phyloP scores from a whole-genome alignment of 2,888 invertebrate genomes.

The Conomelus anceps region DNA sequence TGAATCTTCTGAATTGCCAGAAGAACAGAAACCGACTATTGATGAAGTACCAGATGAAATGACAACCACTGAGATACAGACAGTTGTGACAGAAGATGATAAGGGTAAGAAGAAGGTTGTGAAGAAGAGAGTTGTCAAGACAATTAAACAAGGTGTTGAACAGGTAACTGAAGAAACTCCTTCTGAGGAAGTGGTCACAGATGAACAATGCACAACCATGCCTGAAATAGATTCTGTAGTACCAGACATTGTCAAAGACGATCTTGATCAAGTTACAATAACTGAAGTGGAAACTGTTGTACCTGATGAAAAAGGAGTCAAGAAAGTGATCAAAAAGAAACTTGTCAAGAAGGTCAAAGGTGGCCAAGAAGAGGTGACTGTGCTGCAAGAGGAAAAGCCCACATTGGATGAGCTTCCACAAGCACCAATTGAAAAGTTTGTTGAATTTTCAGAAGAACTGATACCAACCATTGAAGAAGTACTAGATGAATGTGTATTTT shows the following conservation, averaged over 20 bases:
- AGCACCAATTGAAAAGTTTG: conserved; percentile 16
- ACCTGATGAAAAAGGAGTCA: conserved; percentile 41
- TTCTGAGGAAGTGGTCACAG: too few species aligned
- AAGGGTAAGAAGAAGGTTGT: too few species aligned
- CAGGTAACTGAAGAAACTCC: too few species aligned
- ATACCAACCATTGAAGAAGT: not conserved
- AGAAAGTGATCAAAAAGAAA: conserved; percentile 38
- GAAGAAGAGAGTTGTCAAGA: too few species aligned
- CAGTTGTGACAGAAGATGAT: not conserved
- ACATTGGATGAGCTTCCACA: conserved; percentile 40
- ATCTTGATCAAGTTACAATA: conserved; percentile 36
- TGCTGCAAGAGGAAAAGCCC: conserved; percentile 42
- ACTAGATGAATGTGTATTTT: not conserved
- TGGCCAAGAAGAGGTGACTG: conserved; percentile 26
- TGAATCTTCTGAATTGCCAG: too few species aligned
- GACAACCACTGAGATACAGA: too few species aligned
- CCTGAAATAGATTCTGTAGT: too few species aligned
- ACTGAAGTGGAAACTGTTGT: conserved; percentile 33
- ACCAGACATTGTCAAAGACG: not conserved
- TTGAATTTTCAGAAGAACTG: too few species aligned
- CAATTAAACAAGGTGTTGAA: too few species aligned
- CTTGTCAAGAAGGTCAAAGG: conserved; percentile 18
- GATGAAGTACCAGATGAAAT: conserved; percentile 12
- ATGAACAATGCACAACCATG: too few species aligned
- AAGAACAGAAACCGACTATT: not conserved